Conservation (phyloP, 2,888 invertebrate species). For the Diplolepis rosae region DNA sequence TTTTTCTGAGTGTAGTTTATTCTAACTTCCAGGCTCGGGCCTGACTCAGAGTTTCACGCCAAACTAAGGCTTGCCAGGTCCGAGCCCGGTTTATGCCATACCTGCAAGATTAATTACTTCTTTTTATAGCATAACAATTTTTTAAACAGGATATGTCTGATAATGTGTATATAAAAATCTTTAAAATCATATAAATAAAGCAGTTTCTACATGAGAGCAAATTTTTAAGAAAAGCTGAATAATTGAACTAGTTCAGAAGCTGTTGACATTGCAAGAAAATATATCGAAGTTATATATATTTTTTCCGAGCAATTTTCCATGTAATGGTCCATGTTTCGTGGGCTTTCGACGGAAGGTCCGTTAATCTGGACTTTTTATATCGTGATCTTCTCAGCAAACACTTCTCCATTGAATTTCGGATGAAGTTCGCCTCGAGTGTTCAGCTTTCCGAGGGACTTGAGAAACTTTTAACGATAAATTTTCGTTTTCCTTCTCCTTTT, state of each 20-base stretch:
- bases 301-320: slow-evolving; percentile 12
- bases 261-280: not conserved
- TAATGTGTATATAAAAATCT: too few relatives aligned
- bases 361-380: slow-evolving; percentile 24
- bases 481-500: slow-evolving; percentile 7
- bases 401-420: slow-evolving; percentile 10
- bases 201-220: too few relatives aligned
- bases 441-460: slow-evolving; percentile 13
- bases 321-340: slow-evolving; percentile 30
- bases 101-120: too few relatives aligned
- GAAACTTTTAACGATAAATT: slow-evolving; percentile 25
- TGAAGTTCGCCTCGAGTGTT: slow-evolving; percentile 20
- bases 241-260: not conserved
- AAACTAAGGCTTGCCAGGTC: too few relatives aligned
- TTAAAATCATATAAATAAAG: too few relatives aligned
- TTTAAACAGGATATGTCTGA: too few relatives aligned
- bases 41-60: too few relatives aligned
- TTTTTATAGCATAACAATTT: too few relatives aligned
- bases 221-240: slow-evolving; percentile 39
- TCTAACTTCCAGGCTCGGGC: too few relatives aligned
- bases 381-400: not conserved
- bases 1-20: too few relatives aligned
- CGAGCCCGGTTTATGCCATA: too few relatives aligned
- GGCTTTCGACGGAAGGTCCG: not conserved
- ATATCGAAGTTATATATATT: slow-evolving; percentile 2